Base-by-base conservation (phyloP, 2,888 invertebrate genomes). In the Dioctria rufipes region DNA sequence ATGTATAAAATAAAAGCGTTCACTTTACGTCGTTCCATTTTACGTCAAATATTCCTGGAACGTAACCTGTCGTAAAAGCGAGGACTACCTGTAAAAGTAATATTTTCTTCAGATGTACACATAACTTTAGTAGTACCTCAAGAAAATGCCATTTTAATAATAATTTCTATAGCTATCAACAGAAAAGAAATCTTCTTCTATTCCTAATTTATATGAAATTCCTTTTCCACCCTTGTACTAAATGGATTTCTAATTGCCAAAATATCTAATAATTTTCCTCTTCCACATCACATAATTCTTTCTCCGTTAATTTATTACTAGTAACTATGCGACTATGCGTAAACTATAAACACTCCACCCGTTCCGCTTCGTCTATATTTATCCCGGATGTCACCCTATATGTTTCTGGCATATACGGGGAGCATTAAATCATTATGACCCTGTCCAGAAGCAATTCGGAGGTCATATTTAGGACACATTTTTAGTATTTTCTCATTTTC, bases 271-370 rank as follows among this genome's bases (percentile, higher is more conserved):
- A 51, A 54, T 60, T 60, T 60, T 43, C 8, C 60, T 75, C 42
- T 60, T 66, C 8, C 11, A 54, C 43, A 71, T 51, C 71, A 71
- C 51, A 75, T 75, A 65, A 54, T 69, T 73, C 73, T 78, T 81
- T 66, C 63, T 54, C n/a, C 61, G 63, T 67, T 69, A 63, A 81
- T 81, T 81, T 81, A 81, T 81, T 66, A 69, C 81, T 58, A 61
- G 46, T 61, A 25, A 25, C 25, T 25, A 25, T 25, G 25, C 25
- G 25, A 25, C 25, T 25, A 78, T 81, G 69, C 71, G 60, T 69
- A 78, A 81, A 63, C 58, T 75, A 71, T 73, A 78, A 63, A 51
- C 39, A 37, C 69, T 60, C 67, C 3, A 49, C 65, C 42, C 42
- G 71, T 49, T 81, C 42, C 66, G 78, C 9, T 42, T 39, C 9